Percentiles rank a stretch among this genome's conserved stretches.
Conservation (phyloP, 2,113 vertebrate species). For the Maccullochella peelii region DNA sequence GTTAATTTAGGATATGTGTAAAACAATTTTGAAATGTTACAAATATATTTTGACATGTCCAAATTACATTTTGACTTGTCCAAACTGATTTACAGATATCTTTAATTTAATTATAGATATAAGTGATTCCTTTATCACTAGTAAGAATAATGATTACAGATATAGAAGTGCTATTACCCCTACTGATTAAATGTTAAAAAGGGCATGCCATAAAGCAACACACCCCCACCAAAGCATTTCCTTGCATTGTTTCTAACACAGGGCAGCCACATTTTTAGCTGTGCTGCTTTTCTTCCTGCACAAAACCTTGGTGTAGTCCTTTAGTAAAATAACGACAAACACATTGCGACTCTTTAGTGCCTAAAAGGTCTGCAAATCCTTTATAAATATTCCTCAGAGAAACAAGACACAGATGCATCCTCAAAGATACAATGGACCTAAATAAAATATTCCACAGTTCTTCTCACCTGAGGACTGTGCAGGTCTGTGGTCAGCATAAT, state of each 20-base stretch:
- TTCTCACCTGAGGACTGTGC: constrained; percentile 95
- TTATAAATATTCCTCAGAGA: background rate
- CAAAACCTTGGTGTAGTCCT: background rate
- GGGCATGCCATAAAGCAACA: background rate
- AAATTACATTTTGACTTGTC: too few relatives aligned
- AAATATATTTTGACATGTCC: too few relatives aligned
- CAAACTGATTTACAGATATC: too few relatives aligned
- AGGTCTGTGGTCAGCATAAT: constrained; percentile 99
- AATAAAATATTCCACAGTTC: background rate
- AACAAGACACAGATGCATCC: background rate
- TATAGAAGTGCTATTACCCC: too few relatives aligned
- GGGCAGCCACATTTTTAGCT: background rate
- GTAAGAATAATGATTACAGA: too few relatives aligned
- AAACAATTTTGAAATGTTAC: too few relatives aligned
- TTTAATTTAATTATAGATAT: too few relatives aligned
- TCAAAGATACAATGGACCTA: background rate
- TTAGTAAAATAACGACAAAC: background rate
- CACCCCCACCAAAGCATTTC: background rate
- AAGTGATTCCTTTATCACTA: too few relatives aligned
- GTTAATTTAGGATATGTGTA: too few relatives aligned
- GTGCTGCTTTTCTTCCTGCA: background rate
- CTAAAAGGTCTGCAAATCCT: background rate
- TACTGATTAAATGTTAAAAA: too few relatives aligned
- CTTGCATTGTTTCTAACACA: background rate
- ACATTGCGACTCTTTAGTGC: too few relatives aligned